These are phyloP conservation scores for Leistus spinibarbis DNA, from an alignment of 2,888 invertebrate species.

Conservation along the genomic window DNA sequence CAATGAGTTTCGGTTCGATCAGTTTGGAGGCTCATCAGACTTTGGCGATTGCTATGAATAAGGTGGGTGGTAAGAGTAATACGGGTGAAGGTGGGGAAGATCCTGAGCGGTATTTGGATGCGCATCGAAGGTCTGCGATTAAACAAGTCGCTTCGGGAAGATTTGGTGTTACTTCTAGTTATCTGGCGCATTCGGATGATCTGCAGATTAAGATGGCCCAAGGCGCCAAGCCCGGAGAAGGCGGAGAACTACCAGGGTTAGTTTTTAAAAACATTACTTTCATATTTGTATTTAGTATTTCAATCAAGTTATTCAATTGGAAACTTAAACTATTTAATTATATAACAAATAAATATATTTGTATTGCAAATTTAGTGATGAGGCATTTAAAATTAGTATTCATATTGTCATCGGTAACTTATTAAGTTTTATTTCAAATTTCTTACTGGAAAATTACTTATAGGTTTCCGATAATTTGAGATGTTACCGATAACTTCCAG, in stretches of 20 bases:
- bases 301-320: neutral
- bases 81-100: conserved; percentile 97
- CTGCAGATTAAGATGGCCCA: conserved; percentile 99
- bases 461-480: too few relatives aligned
- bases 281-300: neutral
- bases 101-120: conserved; percentile 76
- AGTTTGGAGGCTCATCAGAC: conserved; percentile 96
- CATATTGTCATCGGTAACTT: too few relatives aligned
- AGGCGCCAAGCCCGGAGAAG: conserved; percentile 99
- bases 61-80: conserved; percentile 81
- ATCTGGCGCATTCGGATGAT: conserved; percentile 96
- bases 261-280: conserved; percentile 10
- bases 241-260: conserved; percentile 89
- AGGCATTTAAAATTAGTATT: too few relatives aligned
- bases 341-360: too few relatives aligned
- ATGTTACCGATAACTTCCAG: too few relatives aligned
- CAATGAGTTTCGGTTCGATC: conserved; percentile 71
- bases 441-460: too few relatives aligned
- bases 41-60: conserved; percentile 96
- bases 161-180: conserved; percentile 97
- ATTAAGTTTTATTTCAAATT: too few relatives aligned
- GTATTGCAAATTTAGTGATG: too few relatives aligned
- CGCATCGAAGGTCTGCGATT: conserved; percentile 87
- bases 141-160: conserved; percentile 99
- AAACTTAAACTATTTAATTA: neutral